These are phyloP conservation scores for Tuta absoluta DNA, from an alignment of 2,888 invertebrate species.

Conservation along the genomic window DNA sequence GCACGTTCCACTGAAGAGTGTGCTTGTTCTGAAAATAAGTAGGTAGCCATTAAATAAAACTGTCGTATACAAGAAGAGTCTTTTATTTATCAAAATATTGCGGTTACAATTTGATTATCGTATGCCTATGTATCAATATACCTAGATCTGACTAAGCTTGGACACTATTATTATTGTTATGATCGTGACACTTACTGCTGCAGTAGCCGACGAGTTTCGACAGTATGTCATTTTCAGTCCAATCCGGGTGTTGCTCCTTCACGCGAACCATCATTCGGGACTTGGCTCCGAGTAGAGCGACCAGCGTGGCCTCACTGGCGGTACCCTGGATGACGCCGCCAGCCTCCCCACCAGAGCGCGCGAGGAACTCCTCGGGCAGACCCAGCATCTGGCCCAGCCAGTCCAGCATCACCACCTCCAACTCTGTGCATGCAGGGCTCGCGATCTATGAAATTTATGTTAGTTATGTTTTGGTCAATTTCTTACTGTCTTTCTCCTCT, in stretches of 20 bases:
- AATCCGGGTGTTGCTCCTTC: conserved; percentile 87
- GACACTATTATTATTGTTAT: too few species aligned
- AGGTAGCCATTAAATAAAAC: too few species aligned
- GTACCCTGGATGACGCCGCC: conserved; percentile 97
- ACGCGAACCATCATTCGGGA: conserved; percentile 85
- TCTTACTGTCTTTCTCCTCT: too few species aligned
- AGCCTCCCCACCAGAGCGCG: conserved; percentile 90
- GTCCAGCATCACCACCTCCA: conserved; percentile 97
- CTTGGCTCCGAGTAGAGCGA: conserved; percentile 95
- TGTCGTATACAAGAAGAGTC: too few species aligned
- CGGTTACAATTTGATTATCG: too few species aligned
- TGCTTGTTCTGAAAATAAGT: conserved; percentile 85
- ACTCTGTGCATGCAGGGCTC: conserved; percentile 96
- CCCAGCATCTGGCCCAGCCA: conserved; percentile 97
- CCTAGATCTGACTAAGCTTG: too few species aligned
- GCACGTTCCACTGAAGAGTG: conserved; percentile 97
- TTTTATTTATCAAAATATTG: too few species aligned
- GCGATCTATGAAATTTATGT: conserved; percentile 84
- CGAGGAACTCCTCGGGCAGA: conserved; percentile 91
- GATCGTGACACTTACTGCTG: conserved; percentile 86
- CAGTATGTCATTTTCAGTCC: conserved; percentile 86
- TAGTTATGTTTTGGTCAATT: neutral
- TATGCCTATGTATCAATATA: too few species aligned
- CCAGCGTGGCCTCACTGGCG: conserved; percentile 96
- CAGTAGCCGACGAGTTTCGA: conserved; percentile 92